A percentile compares a stretch with the other conserved stretches of the same genome.
Conservation (phyloP, 2,113 vertebrate genomes). For the Lontra canadensis region DNA sequence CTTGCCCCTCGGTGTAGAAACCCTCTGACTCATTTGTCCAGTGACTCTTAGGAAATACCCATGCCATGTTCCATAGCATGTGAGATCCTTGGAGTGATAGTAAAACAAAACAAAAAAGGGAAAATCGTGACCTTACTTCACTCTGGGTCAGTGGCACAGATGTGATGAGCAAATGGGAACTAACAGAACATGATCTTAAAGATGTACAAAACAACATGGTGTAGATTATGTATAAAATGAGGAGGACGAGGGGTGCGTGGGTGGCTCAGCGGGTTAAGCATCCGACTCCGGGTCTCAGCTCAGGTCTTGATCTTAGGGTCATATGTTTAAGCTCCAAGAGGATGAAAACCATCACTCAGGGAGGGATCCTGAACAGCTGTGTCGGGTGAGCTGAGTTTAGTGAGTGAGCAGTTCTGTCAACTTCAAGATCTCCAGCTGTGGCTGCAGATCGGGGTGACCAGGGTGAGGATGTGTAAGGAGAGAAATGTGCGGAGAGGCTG, state of each 20-base stretch:
- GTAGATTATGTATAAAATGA: neutral
- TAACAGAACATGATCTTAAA: neutral
- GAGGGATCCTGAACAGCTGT: neutral
- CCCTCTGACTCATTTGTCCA: neutral
- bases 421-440: too few species aligned
- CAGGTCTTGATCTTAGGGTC: neutral
- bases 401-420: neutral
- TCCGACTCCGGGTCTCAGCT: neutral
- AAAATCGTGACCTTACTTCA: neutral
- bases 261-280: neutral
- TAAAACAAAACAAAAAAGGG: neutral
- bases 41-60: neutral
- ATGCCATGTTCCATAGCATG: neutral
- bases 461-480: neutral
- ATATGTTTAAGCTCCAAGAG: neutral
- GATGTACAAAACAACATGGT: neutral
- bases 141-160: neutral
- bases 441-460: neutral
- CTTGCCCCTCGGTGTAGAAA: neutral
- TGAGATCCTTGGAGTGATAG: neutral
- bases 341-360: neutral
- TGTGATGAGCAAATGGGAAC: neutral
- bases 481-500: neutral
- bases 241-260: neutral
- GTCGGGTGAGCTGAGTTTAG: neutral